Conservation (phyloP, 2,888 invertebrate genomes). For the Baronia brevicornis region DNA sequence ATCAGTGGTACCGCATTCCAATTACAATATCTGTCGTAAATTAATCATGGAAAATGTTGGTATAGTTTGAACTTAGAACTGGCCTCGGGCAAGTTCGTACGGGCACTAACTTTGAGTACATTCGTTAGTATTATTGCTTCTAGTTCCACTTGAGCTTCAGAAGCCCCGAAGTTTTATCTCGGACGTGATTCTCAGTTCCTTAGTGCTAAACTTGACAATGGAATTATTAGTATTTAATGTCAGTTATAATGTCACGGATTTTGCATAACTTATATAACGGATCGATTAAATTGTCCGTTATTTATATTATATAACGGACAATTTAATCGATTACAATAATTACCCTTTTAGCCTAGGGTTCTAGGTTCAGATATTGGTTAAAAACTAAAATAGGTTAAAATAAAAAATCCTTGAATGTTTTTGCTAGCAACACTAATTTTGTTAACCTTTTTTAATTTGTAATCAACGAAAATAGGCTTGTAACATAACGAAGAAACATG, state of each 20-base stretch:
- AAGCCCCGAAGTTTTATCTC: constrained; percentile 33
- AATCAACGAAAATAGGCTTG: no score
- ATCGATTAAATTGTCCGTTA: no score
- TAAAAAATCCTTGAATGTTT: no score
- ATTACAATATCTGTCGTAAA: constrained; percentile 26
- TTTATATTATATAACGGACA: no score
- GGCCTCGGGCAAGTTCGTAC: constrained; percentile 25
- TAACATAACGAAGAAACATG: no score
- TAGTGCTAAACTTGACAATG: constrained; percentile 6
- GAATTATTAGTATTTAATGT: constrained; percentile 8
- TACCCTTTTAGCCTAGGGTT: no score
- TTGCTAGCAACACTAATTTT: no score
- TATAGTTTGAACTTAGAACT: constrained; percentile 26
- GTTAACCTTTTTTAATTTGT: no score
- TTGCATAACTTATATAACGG: no score
- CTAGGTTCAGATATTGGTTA: no score
- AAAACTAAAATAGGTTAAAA: no score
- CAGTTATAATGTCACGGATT: neutral
- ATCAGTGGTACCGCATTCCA: constrained; percentile 2
- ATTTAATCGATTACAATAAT: no score
- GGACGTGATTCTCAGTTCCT: constrained; percentile 33
- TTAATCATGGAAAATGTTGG: constrained; percentile 34
- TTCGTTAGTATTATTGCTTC: constrained; percentile 42
- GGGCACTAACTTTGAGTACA: constrained; percentile 40
- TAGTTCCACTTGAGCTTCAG: constrained; percentile 29